Base-by-base conservation (phyloP, 2,113 vertebrate genomes). In the Hippocampus guttulatus region DNA sequence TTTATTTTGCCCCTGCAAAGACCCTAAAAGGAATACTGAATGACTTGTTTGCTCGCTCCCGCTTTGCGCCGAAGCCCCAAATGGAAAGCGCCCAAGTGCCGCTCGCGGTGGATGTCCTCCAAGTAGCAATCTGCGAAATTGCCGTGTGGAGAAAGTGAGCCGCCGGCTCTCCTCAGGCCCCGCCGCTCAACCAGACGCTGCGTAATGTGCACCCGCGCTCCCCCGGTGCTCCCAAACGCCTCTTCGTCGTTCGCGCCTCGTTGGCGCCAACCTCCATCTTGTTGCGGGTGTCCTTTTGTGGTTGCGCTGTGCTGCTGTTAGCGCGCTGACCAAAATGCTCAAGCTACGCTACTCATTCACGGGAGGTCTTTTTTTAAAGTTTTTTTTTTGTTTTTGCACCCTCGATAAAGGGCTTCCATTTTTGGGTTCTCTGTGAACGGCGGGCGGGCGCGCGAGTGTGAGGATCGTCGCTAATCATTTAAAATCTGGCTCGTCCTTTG, bases 111-210 rank as follows among this genome's bases (percentile, higher is more conserved):
- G 64, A 49, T 3, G 23, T 49, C 23, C 23, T 66, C 43, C 64
- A 49, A 30, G 23, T 15, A 27, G 41, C 64, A 30, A 66, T 66
- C 64, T 27, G 16, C 64, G 18, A 66, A 66, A 66, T 66, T 66
- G 64, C 23, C 25, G 41, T 49, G 45, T 18, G 43, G 64, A 47
- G 64, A 66, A 66, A 66, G 43, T 65, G 64, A 65, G 20, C 23
- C 43, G n/a, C 20, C 47, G 47, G 63, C 9, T n/a, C 41, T 64
- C 41, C n/a, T 23, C 21, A 3, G 47, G 16, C 15, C 14, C 23
- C 23, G 27, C 10, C 30, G 27, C 30, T 15, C 8, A 61, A 61
- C 27, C 60, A 62, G 61, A 41, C 61, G 8, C n/a, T 41, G 61
- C 33, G 38, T 40, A 63, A 66, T 20, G 41, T 30, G 43, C 40